Evolutionary conservation across 2,113 vertebrate species (phyloP).

Genomic region (Larimichthys polyactis): DNA sequence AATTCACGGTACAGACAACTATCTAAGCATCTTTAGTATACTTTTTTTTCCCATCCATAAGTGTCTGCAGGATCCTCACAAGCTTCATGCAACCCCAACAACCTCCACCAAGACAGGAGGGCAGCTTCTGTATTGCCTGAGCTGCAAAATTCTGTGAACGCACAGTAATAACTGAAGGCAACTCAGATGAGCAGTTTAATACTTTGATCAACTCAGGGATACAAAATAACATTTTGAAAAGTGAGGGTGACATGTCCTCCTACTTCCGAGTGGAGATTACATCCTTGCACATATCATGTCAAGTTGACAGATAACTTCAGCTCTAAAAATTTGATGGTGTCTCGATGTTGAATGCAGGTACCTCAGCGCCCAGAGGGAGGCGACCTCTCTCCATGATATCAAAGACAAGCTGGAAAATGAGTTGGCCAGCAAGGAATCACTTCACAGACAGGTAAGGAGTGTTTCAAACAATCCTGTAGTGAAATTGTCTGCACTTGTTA

Average conservation of each 20-base stretch:
- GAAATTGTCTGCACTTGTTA: background rate
- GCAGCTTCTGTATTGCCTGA: background rate
- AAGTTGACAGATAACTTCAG: background rate
- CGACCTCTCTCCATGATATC: slow-evolving; percentile 94
- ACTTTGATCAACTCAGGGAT: background rate
- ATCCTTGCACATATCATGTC: background rate
- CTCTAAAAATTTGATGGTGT: background rate
- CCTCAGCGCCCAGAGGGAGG: slow-evolving; percentile 87
- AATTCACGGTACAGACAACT: too few relatives aligned
- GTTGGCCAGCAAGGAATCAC: slow-evolving; percentile 94
- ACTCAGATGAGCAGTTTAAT: background rate
- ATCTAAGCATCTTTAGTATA: too few relatives aligned
- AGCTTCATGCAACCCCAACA: background rate
- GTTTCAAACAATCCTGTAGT: background rate
- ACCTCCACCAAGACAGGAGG: background rate
- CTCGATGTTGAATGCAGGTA: slow-evolving; percentile 81
- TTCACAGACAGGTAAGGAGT: slow-evolving; percentile 90
- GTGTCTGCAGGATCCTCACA: background rate
- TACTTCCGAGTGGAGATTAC: background rate
- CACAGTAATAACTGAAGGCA: background rate
- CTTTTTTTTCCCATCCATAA: background rate
- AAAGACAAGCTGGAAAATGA: slow-evolving; percentile 97
- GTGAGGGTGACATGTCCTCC: background rate
- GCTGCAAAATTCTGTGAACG: too few relatives aligned
- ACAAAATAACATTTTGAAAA: background rate